Conservation (phyloP, 2,797 vertebrate genomes). For the Gallinago solitaria region DNA sequence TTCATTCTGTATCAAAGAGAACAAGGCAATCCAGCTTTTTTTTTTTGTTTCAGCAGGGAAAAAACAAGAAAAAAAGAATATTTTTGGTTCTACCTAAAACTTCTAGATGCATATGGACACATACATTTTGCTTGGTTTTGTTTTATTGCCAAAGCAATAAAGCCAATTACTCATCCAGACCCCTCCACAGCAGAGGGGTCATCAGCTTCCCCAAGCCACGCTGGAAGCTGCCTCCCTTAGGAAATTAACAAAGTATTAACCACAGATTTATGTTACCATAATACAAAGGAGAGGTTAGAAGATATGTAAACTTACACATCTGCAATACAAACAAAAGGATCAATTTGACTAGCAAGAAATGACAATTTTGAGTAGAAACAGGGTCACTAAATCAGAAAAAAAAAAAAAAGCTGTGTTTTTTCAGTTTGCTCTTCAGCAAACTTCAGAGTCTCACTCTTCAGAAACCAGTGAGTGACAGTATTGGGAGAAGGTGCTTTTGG, state of each 20-base stretch:
- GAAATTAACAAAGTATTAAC: conserved; percentile 40
- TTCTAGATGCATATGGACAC: neutral
- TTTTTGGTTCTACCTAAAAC: neutral
- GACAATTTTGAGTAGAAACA: neutral
- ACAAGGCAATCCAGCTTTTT: neutral
- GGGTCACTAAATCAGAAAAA: neutral
- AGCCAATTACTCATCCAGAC: conserved; percentile 1
- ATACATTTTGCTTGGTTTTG: conserved; percentile 3
- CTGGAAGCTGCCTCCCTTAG: conserved; percentile 45
- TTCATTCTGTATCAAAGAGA: neutral
- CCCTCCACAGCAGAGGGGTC: neutral
- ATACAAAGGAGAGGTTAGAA: conserved; percentile 55
- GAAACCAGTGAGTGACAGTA: neutral
- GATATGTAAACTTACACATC: neutral
- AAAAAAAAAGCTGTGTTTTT: neutral
- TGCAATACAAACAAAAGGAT: conserved; percentile 31
- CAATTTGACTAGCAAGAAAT: conserved; percentile 31
- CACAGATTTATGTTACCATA: conserved; percentile 18
- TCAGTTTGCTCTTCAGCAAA: neutral
- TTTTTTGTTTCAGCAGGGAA: neutral
- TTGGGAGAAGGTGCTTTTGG: neutral
- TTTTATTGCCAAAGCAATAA: conserved; percentile 37
- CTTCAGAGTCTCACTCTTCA: neutral
- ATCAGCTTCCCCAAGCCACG: conserved; percentile 32
- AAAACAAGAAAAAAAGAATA: neutral